Conservation (phyloP, 2,888 invertebrate genomes). For the Seira sanloemensis region DNA sequence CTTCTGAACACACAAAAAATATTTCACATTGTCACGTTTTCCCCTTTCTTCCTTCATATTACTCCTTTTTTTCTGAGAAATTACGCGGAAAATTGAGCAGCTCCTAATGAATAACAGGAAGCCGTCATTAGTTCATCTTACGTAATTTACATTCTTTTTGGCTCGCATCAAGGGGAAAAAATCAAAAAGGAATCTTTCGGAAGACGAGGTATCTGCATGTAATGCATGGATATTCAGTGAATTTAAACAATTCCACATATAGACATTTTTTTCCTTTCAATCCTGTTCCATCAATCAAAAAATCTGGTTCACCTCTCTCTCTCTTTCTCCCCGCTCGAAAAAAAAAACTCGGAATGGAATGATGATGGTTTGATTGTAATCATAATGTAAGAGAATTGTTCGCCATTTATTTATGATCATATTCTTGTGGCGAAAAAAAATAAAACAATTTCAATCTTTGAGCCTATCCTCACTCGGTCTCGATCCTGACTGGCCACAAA, state of each 20-base stretch:
- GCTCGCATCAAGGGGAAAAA: too few relatives aligned
- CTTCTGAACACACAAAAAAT: too few relatives aligned
- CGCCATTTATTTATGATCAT: conserved; percentile 12
- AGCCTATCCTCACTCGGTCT: too few relatives aligned
- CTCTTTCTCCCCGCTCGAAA: too few relatives aligned
- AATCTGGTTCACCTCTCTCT: conserved; percentile 18
- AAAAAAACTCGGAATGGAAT: conserved; percentile 2
- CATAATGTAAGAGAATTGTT: background rate
- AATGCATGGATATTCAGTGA: too few relatives aligned
- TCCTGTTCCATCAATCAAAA: conserved; percentile 18
- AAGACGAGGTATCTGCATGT: too few relatives aligned
- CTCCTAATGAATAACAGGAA: conserved; percentile 20
- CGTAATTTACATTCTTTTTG: conserved; percentile 5
- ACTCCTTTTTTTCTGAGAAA: background rate
- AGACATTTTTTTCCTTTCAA: too few relatives aligned
- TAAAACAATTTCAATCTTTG: too few relatives aligned
- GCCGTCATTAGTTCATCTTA: conserved; percentile 19
- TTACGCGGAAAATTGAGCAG: conserved; percentile 1
- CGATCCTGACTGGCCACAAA: background rate
- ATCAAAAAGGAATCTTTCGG: too few relatives aligned
- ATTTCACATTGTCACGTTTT: conserved; percentile 17
- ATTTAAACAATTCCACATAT: too few relatives aligned
- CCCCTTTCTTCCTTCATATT: background rate
- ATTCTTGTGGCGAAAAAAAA: too few relatives aligned
- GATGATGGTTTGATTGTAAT: background rate